phyloP scores from a whole-genome alignment of 92 coral and sea anemone species.

The Chrysogorgia sp. region DNA sequence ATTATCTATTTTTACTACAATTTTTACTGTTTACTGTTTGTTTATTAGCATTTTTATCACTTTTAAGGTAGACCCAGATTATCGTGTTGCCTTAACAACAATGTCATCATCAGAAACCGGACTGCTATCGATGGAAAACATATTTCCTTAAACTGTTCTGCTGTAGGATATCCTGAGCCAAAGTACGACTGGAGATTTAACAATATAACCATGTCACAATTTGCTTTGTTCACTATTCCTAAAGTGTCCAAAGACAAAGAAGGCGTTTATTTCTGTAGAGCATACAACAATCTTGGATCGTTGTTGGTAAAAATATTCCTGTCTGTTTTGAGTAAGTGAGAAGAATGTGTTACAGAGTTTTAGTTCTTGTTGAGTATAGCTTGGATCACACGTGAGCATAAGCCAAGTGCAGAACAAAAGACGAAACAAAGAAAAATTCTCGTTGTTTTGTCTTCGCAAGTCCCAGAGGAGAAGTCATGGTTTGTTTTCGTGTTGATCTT shows the following conservation, averaged over 20 bases:
- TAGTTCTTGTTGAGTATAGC: too few relatives aligned
- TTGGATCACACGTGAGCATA: too few relatives aligned
- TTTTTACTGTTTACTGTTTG: background rate
- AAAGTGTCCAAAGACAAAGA: background rate
- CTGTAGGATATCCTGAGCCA: conserved; percentile 41
- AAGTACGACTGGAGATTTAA: conserved; percentile 21
- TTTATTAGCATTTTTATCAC: too few relatives aligned
- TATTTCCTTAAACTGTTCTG: conserved; percentile 25
- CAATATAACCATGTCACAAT: conserved; percentile 3
- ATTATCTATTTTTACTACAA: background rate
- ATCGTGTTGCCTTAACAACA: conserved; percentile 16
- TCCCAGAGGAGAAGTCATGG: too few relatives aligned
- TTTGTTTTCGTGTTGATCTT: too few relatives aligned
- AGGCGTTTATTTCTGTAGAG: conserved; percentile 75
- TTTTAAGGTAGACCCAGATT: conserved; percentile 25
- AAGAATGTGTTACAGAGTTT: background rate
- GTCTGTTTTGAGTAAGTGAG: conserved; percentile 24
- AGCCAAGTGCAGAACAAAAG: too few relatives aligned
- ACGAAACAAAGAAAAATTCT: too few relatives aligned
- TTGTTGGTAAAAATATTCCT: conserved; percentile 15
- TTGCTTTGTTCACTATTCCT: background rate
- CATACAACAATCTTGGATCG: conserved; percentile 67
- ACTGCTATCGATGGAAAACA: conserved; percentile 22
- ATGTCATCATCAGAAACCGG: background rate
- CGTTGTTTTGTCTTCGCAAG: too few relatives aligned